A percentile compares a stretch with the other conserved stretches of the same genome.
These are phyloP conservation scores for Leguminivora glycinivorella DNA, from an alignment of 1,140 invertebrate species.

Conservation along the genomic window DNA sequence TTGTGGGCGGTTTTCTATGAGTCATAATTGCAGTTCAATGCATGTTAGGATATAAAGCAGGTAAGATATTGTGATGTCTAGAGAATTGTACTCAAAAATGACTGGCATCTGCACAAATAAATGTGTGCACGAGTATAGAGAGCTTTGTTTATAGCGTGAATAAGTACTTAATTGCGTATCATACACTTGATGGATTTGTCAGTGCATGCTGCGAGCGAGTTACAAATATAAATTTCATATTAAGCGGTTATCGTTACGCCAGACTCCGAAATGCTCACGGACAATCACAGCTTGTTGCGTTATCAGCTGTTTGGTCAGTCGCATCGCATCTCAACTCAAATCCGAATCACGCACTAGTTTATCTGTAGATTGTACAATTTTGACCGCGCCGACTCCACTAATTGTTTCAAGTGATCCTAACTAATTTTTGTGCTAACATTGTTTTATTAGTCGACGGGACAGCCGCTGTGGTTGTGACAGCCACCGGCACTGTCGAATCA, in stretches of 20 bases:
- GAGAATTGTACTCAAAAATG: too few species aligned
- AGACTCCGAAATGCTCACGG: slow-evolving; percentile 13
- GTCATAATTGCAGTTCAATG: too few species aligned
- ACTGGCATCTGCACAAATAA: too few species aligned
- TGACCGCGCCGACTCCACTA: background rate
- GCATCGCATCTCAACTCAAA: slow-evolving; percentile 14
- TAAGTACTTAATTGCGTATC: slow-evolving; percentile 22
- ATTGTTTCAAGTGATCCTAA: slow-evolving; percentile 24
- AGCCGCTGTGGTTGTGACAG: background rate
- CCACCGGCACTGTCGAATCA: background rate
- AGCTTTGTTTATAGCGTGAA: too few species aligned
- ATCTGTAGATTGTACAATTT: slow-evolving; percentile 11
- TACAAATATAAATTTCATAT: background rate
- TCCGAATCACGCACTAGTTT: slow-evolving; percentile 18
- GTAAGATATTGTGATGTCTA: too few species aligned
- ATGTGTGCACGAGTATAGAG: too few species aligned
- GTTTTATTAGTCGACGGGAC: slow-evolving; percentile 32
- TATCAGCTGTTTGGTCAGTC: slow-evolving; percentile 12
- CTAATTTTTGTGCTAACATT: slow-evolving; percentile 35
- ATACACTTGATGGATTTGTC: slow-evolving; percentile 20
- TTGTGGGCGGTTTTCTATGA: background rate
- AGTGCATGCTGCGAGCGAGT: slow-evolving; percentile 2
- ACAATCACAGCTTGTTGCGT: slow-evolving; percentile 12
- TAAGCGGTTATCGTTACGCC: slow-evolving; percentile 6
- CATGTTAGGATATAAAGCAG: too few species aligned